These are phyloP conservation scores for Agrochola litura DNA, from an alignment of 2,888 invertebrate species.

Conservation along the genomic window DNA sequence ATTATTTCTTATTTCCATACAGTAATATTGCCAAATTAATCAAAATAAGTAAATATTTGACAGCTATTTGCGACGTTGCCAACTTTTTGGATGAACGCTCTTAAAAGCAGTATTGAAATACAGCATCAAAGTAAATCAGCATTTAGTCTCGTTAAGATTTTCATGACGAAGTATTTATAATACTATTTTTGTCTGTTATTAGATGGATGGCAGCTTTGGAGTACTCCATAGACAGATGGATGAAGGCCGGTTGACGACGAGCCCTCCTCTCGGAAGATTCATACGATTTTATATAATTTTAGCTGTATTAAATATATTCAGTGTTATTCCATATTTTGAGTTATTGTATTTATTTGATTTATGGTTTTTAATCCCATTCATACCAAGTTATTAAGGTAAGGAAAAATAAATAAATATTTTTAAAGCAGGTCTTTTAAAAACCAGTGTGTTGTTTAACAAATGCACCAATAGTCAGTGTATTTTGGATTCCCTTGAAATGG, in stretches of 20 bases:
- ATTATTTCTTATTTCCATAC: too few species aligned
- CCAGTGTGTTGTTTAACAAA: background rate
- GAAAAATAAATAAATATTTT: background rate
- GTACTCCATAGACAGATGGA: slow-evolving; percentile 98
- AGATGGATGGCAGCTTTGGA: slow-evolving; percentile 98
- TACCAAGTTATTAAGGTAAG: slow-evolving; percentile 6
- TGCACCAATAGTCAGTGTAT: background rate
- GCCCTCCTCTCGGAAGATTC: slow-evolving; percentile 76
- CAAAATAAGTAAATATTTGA: too few species aligned
- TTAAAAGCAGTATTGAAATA: background rate
- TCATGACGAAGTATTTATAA: background rate
- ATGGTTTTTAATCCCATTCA: slow-evolving; percentile 47
- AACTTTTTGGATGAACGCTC: too few species aligned
- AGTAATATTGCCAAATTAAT: too few species aligned
- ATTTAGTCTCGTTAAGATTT: background rate
- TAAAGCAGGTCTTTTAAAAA: background rate
- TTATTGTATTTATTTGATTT: slow-evolving; percentile 63
- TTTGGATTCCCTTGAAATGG: background rate
- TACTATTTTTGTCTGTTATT: slow-evolving; percentile 73
- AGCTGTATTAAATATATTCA: slow-evolving; percentile 75
- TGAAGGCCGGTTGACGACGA: slow-evolving; percentile 93
- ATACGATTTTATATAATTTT: slow-evolving; percentile 82
- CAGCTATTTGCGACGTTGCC: too few species aligned
- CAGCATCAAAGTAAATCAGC: background rate
- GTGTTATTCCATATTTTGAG: slow-evolving; percentile 65